Evolutionary conservation across 92 coral and sea anemone species (phyloP).

Genomic region (Bergia puertoricense): DNA sequence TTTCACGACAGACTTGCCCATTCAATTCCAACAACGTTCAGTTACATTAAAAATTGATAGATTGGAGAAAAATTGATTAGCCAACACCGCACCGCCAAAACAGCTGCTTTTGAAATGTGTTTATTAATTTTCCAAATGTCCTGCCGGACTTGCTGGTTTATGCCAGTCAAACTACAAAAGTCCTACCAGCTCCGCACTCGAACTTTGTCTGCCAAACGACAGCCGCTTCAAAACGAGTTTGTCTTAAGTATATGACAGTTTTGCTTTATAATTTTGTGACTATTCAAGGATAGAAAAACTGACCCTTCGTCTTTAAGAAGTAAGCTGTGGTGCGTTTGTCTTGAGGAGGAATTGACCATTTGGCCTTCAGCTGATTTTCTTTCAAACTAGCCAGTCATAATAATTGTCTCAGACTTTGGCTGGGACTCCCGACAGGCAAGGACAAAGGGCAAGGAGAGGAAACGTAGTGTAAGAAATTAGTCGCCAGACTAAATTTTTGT

Average conservation of each 20-base stretch:
- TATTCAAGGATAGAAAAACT: not conserved
- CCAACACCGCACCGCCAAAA: not conserved
- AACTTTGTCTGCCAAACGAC: not conserved
- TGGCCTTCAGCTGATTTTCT: not conserved
- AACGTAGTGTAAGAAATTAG: not conserved
- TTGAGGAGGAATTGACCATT: not conserved
- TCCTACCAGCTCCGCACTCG: not conserved
- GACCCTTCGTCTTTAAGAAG: no score
- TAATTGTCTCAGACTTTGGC: not conserved
- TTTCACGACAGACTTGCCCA: not conserved
- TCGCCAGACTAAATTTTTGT: not conserved
- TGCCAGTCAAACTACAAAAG: not conserved
- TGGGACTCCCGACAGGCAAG: not conserved
- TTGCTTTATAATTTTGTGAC: not conserved
- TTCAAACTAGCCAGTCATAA: not conserved
- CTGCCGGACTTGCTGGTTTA: not conserved
- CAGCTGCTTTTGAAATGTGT: not conserved
- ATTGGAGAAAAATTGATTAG: not conserved
- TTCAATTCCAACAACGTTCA: not conserved
- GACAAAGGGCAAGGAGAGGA: not conserved
- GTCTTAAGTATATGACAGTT: not conserved
- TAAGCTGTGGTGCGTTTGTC: not conserved
- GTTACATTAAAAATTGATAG: constrained; percentile 25
- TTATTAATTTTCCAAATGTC: not conserved
- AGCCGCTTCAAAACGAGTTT: not conserved